Evolutionary conservation across 2,113 vertebrate species (phyloP), one percentile per base, ranked within the genome.

Genomic region (Centrocercus urophasianus): DNA sequence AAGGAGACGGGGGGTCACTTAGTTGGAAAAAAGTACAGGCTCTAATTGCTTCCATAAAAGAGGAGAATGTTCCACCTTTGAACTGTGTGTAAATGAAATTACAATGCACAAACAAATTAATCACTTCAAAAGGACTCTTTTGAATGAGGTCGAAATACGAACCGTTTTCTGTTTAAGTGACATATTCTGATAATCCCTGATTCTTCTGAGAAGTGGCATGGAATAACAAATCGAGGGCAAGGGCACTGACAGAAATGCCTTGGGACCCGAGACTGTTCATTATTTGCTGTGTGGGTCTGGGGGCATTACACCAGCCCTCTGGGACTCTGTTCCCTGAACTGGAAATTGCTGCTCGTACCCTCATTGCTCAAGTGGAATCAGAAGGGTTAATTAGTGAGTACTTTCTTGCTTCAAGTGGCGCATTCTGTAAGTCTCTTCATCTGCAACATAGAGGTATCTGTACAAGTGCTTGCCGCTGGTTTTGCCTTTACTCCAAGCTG

Each of bases 1-100:
- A 81, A 93, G 56, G 59, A 43, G n/a, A 54, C 32, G 1, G 24
- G 18, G 32, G 63, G 74, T 87, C 60, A 72, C 66, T 94, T 89
- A 90, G 61, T 24, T 86, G 88, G 87, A 78, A 88, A 89, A 93
- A 93, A 81, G 14, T 24, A 69, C 57, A 60, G 61, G 7, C 43
- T 93, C n/a, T 93, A 91, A 91, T 94, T 94, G 61, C 72, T 93
- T 93, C 54, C n/a, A 69, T 60, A 48, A 88, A 87, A 92, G 73
- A 78, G 61, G 50, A 92, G 65, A 91, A 71, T 20, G 52, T 13
- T 80, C 61, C 85, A 91, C 85, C 89, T 95, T 93, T 97, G 85
- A 85, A 83, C 83, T 90, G 38, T 22, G 47, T 83, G 15, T 90
- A 85, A 88, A 95, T 94, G 72, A 94, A 88, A 95, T 91, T 83